Conservation (phyloP, 2,888 invertebrate genomes). For the Ennomos quercinarius region DNA sequence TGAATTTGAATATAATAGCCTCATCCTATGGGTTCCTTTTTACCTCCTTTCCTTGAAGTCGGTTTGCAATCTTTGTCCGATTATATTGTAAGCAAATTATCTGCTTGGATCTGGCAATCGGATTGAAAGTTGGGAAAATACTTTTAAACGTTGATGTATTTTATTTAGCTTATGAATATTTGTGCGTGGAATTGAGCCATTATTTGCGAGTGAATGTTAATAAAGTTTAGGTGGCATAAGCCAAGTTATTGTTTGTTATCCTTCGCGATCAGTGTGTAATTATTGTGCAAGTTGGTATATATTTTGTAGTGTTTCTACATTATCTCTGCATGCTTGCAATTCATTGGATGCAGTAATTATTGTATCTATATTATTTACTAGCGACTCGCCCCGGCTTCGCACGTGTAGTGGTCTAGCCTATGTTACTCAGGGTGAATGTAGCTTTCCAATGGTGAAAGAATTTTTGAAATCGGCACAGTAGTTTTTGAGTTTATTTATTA, state of each 20-base stretch:
- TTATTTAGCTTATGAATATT: slow-evolving; percentile 54
- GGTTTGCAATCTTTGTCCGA: slow-evolving; percentile 78
- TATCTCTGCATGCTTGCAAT: no score
- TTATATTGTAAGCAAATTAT: slow-evolving; percentile 86
- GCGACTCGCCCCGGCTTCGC: no score
- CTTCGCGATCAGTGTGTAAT: background rate
- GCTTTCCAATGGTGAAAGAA: no score
- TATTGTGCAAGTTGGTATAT: slow-evolving; percentile 1
- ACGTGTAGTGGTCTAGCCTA: no score
- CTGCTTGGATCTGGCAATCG: slow-evolving; percentile 76
- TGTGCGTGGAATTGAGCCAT: slow-evolving; percentile 16
- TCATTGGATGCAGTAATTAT: no score
- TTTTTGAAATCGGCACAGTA: no score
- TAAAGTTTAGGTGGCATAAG: background rate
- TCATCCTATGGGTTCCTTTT: slow-evolving; percentile 74
- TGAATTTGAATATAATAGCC: slow-evolving; percentile 85
- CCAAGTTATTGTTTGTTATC: no score
- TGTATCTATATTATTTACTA: no score
- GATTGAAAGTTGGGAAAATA: slow-evolving; percentile 57
- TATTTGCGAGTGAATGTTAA: slow-evolving; percentile 10
- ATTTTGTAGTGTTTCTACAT: background rate
- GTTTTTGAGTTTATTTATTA: no score
- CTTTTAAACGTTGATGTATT: slow-evolving; percentile 49
- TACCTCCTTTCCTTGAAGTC: slow-evolving; percentile 74
- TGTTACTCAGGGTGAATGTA: no score